Conservation (phyloP, 2,113 vertebrate genomes). For the Eurypyga helias region DNA sequence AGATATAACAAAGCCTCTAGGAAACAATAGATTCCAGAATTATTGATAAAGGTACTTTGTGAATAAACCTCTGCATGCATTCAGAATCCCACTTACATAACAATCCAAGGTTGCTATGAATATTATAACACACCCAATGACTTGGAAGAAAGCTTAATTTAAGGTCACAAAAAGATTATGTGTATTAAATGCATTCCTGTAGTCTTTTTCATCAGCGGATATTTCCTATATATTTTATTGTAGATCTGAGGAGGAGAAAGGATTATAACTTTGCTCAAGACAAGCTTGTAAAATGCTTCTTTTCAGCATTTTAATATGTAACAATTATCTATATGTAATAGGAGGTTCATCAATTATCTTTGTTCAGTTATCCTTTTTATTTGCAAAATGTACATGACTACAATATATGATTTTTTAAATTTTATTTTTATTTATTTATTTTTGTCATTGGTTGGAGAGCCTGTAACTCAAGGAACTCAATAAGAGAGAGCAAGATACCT, state of each 20-base stretch:
- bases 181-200: background rate
- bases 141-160: background rate
- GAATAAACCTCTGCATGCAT: background rate
- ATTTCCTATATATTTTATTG: background rate
- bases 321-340: accelerated
- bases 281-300: background rate
- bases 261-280: background rate
- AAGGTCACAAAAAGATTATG: background rate
- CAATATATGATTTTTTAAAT: background rate
- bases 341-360: background rate
- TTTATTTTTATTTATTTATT: background rate
- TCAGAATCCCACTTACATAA: background rate
- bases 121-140: background rate
- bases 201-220: background rate
- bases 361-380: background rate
- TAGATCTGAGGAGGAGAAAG: background rate
- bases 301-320: background rate
- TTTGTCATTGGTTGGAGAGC: background rate
- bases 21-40: background rate
- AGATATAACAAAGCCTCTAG: background rate
- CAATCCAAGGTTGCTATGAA: background rate
- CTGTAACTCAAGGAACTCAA: background rate
- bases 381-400: background rate
- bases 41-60: background rate
- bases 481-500: background rate